These are phyloP conservation scores for Butorides virescens DNA, from an alignment of 2,113 vertebrate species.

Conservation along the genomic window DNA sequence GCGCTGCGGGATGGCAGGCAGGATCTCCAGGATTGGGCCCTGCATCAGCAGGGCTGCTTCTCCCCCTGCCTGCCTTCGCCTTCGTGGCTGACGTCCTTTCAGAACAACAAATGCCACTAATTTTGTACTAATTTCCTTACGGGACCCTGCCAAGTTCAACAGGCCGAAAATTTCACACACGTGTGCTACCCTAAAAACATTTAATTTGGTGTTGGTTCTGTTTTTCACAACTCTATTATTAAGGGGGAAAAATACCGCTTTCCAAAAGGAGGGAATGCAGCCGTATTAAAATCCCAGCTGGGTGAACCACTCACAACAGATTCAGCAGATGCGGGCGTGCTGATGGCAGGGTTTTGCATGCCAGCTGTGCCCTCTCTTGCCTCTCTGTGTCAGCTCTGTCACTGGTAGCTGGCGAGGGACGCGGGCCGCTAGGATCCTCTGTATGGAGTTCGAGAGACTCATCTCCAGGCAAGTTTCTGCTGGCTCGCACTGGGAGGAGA, in stretches of 20 bases:
- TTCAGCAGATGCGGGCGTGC: slow-evolving; percentile 47
- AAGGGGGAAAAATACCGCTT: neutral
- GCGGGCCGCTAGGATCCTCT: neutral
- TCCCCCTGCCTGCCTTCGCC: neutral
- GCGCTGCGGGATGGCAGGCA: neutral
- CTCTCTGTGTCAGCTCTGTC: slow-evolving; percentile 33
- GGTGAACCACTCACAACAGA: slow-evolving; percentile 16
- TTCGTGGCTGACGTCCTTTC: neutral
- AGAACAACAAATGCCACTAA: neutral
- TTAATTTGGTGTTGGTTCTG: slow-evolving; percentile 14
- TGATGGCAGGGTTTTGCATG: slow-evolving; percentile 55
- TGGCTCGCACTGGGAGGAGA: neutral
- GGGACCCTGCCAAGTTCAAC: slow-evolving; percentile 34
- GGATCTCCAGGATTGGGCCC: neutral
- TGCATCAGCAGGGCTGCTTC: neutral
- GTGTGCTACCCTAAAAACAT: neutral
- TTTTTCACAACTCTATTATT: slow-evolving; percentile 34
- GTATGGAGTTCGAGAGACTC: neutral
- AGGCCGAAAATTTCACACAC: slow-evolving; percentile 21
- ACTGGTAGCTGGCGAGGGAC: slow-evolving; percentile 18
- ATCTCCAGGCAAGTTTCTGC: neutral
- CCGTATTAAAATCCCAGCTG: slow-evolving; percentile 30
- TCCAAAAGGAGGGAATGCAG: slow-evolving; percentile 4
- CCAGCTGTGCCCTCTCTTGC: slow-evolving; percentile 66
- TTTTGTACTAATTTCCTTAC: slow-evolving; percentile 3